phyloP scores from a whole-genome alignment of 2,797 vertebrate genomes.

The Tauraco hartlaubi region DNA sequence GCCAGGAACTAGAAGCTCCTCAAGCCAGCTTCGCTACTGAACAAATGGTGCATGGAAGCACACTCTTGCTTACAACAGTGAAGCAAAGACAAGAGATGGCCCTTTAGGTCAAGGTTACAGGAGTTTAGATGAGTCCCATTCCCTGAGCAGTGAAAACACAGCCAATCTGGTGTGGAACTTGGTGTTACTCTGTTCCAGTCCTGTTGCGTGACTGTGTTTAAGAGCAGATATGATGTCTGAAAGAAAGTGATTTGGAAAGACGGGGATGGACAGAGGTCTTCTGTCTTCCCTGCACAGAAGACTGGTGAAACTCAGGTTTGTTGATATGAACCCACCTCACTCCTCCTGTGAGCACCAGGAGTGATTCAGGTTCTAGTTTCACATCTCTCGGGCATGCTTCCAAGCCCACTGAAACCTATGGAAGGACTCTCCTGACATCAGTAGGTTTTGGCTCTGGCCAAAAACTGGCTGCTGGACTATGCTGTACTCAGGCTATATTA shows the following conservation, averaged over 20 bases:
- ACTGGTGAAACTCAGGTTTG: neutral
- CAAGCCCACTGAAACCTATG: neutral
- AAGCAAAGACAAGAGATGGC: neutral
- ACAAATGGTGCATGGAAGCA: neutral
- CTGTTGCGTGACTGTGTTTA: neutral
- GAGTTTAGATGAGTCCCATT: neutral
- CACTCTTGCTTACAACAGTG: neutral
- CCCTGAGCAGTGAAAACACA: neutral
- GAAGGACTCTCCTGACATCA: neutral
- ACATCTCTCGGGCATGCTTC: neutral
- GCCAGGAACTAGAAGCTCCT: neutral
- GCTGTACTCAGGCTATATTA: neutral
- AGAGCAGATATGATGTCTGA: neutral
- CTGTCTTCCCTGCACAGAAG: neutral
- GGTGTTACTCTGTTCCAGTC: neutral
- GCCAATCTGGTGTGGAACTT: neutral
- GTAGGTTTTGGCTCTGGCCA: neutral
- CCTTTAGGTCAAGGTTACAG: neutral
- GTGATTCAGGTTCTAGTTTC: neutral
- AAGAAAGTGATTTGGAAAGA: neutral
- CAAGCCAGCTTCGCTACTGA: neutral
- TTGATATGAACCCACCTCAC: neutral
- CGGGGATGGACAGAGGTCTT: neutral
- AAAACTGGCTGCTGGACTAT: neutral
- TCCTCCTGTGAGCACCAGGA: neutral